Base-by-base conservation (phyloP, 2,113 vertebrate genomes). In the Brienomyrus longianalis region DNA sequence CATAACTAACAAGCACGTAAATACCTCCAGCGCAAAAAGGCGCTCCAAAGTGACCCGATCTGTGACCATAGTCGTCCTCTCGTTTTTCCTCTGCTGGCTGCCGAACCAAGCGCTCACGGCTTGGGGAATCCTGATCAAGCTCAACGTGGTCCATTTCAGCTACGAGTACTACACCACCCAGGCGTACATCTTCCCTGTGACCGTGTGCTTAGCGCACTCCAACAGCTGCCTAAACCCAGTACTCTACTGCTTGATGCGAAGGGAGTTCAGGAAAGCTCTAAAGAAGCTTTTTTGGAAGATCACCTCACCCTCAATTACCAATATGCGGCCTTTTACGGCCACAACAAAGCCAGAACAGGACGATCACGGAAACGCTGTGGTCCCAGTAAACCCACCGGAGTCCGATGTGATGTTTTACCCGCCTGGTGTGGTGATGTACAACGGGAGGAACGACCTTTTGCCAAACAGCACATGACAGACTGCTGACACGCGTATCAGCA, bases 181-280 rank as follows among this genome's bases (percentile, higher is more conserved):
- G 90, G 97, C 96, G 10, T 99, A 98, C 84, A 93, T 97, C 0
- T 99, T 99, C 91, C 98, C 98, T 0, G 95, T 98, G 91, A 98
- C 97, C 0, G 97, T 99, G 89, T 99, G 98, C 93, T 93, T 99
- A 92, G 98, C 98, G 0, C 98, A 99, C 94, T 99, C 97, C 92
- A 99, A 99, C 95, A 99, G 98, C 96, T 99, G 98, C 92, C 95
- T 99, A 88, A 99, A 99, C 91, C 98, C 98, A 3, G 93, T 99
- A 84, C 95, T 99, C 83, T 99, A 99, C 93, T 99, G 98, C 90
- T 95, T 99, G 21, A 97, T 98, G 97, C 96, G 98, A 93, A 95
- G 97, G 17, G 98, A 99, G 94, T 99, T 99, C 91, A 96, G 98
- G 85, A 97, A 98, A 88, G 97, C 97, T 3, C 95, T 99, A 91